A percentile compares a stretch with the other conserved stretches of the same genome.
These are phyloP conservation scores for Datnioides undecimradiatus DNA, from an alignment of 2,113 vertebrate species.

Conservation along the genomic window DNA sequence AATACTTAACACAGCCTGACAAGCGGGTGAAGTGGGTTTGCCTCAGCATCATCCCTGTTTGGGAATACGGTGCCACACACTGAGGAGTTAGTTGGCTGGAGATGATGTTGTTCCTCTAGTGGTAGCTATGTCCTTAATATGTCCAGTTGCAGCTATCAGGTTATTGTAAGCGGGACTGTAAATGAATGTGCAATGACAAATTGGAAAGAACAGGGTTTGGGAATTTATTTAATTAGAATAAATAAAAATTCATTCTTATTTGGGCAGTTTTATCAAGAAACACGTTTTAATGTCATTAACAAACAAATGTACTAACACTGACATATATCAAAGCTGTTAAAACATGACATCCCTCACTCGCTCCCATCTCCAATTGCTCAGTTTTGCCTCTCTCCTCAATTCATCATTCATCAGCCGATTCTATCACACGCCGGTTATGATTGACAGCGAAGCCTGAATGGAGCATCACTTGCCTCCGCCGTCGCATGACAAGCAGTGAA, in stretches of 20 bases:
- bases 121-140: no score
- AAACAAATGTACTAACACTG: no score
- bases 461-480: background rate
- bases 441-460: background rate
- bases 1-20: no score
- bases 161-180: background rate
- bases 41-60: no score
- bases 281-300: no score
- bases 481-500: background rate
- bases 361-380: background rate
- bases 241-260: background rate
- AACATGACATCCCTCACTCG: no score
- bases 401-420: background rate
- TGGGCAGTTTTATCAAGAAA: no score
- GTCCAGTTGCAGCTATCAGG: background rate
- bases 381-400: background rate
- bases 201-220: background rate
- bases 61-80: no score
- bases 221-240: background rate
- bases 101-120: no score
- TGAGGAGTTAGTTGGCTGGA: no score
- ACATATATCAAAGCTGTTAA: no score
- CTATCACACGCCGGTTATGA: background rate
- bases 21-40: no score
- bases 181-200: background rate